Percentiles rank a stretch among this genome's conserved stretches.
Evolutionary conservation across 2,888 invertebrate species (phyloP).

Genomic region (Mimas tiliae): DNA sequence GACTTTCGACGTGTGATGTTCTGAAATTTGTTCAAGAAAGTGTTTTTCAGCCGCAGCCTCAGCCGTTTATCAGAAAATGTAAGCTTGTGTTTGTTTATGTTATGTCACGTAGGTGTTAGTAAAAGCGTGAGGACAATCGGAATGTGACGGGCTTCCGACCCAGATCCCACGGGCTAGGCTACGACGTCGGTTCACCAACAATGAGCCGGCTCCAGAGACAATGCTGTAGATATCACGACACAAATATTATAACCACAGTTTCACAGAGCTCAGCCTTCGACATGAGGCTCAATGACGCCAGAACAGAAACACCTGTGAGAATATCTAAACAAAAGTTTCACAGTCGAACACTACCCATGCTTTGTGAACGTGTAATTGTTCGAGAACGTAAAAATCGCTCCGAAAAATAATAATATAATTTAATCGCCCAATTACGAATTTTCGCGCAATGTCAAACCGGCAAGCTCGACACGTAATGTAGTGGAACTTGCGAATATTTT

Average conservation of each 20-base stretch:
- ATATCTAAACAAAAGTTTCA: constrained; percentile 72
- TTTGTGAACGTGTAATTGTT: constrained; percentile 50
- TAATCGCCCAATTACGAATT: constrained; percentile 5
- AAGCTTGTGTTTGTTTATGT: constrained; percentile 71
- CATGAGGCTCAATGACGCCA: constrained; percentile 76
- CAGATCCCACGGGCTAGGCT: constrained; percentile 76
- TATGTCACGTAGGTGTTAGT: constrained; percentile 38
- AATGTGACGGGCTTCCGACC: constrained; percentile 71
- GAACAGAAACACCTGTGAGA: constrained; percentile 79
- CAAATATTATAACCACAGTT: constrained; percentile 73
- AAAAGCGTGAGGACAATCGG: constrained; percentile 48
- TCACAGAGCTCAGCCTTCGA: constrained; percentile 79
- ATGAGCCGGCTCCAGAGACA: constrained; percentile 70
- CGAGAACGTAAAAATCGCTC: constrained; percentile 43
- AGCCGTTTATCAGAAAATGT: constrained; percentile 77
- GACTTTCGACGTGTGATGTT: constrained; percentile 78
- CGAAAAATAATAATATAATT: constrained; percentile 32
- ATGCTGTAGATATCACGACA: constrained; percentile 74
- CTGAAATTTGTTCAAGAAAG: constrained; percentile 66
- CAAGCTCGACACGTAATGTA: constrained; percentile 31
- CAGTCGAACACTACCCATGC: constrained; percentile 40
- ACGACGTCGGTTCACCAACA: constrained; percentile 58
- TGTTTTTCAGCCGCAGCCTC: constrained; percentile 78
- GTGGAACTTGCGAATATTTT: constrained; percentile 34
- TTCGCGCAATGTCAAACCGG: constrained; percentile 27